phyloP scores from a whole-genome alignment of 2,113 vertebrate species.

The Murina feae region DNA sequence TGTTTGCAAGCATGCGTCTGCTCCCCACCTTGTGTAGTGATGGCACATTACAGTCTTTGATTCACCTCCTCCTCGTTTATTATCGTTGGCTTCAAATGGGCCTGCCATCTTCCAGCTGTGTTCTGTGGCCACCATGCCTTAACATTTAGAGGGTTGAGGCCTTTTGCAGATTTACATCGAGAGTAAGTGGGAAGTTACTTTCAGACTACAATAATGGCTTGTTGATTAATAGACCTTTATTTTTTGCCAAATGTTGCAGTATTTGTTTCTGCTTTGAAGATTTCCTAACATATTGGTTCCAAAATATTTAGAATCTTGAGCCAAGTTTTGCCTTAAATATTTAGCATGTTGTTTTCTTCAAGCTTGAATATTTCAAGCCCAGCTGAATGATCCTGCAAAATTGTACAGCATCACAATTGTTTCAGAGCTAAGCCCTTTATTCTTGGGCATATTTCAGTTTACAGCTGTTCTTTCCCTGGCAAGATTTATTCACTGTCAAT shows the following conservation, averaged over 20 bases:
- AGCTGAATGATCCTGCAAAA: constrained; percentile 38
- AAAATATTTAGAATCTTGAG: constrained; percentile 65
- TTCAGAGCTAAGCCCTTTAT: constrained; percentile 44
- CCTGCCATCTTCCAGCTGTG: neutral
- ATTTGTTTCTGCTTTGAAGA: constrained; percentile 65
- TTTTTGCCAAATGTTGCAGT: constrained; percentile 64
- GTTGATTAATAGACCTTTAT: constrained; percentile 56
- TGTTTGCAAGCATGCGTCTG: neutral
- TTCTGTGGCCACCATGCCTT: neutral
- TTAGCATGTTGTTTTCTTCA: constrained; percentile 54
- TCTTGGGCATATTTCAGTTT: constrained; percentile 58
- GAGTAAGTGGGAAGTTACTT: constrained; percentile 25
- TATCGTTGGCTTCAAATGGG: neutral
- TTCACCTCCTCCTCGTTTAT: neutral
- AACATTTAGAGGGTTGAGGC: neutral
- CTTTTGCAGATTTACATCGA: constrained; percentile 2
- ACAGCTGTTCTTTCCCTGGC: constrained; percentile 49
- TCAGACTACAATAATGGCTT: constrained; percentile 24
- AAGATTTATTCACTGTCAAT: constrained; percentile 18
- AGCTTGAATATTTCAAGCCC: constrained; percentile 44
- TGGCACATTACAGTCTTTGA: neutral
- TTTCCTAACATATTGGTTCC: constrained; percentile 65
- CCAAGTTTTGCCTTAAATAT: constrained; percentile 72
- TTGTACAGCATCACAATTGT: constrained; percentile 43
- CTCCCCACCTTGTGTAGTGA: neutral